These are phyloP conservation scores for Diadophis punctatus DNA, from an alignment of 2,113 vertebrate genomes.

Conservation along the genomic window DNA sequence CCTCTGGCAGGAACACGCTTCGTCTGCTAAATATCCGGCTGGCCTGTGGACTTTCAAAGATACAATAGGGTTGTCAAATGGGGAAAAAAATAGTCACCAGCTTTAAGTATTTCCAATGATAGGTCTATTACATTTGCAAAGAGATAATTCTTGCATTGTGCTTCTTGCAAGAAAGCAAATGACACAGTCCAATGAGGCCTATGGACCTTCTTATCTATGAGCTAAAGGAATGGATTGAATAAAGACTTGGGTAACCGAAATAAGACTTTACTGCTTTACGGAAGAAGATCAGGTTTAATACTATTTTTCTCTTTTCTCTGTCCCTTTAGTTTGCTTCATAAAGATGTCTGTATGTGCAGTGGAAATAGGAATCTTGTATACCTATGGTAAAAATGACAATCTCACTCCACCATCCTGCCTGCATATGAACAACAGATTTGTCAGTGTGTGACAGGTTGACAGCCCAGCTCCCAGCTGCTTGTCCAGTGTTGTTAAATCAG, in stretches of 20 bases:
- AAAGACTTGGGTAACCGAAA: conserved; percentile 28
- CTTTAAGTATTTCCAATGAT: background rate
- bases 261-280: conserved; percentile 13
- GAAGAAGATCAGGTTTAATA: conserved; percentile 4
- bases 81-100: background rate
- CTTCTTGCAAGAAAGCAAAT: background rate
- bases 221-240: conserved; percentile 43
- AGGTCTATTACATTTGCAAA: background rate
- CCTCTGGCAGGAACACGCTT: background rate
- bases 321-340: background rate
- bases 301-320: conserved; percentile 9
- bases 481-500: conserved; percentile 94
- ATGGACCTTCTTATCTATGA: conserved; percentile 40
- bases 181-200: conserved; percentile 37
- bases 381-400: conserved; percentile 63
- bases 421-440: conserved; percentile 94
- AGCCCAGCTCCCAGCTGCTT: conserved; percentile 92
- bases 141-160: background rate
- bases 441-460: conserved; percentile 94
- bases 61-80: background rate
- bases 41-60: background rate
- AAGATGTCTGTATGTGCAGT: conserved; percentile 36
- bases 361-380: background rate
- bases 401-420: conserved; percentile 75
- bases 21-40: background rate